Conservation (phyloP, 2,113 vertebrate genomes). For the Pseudopipra pipra region DNA sequence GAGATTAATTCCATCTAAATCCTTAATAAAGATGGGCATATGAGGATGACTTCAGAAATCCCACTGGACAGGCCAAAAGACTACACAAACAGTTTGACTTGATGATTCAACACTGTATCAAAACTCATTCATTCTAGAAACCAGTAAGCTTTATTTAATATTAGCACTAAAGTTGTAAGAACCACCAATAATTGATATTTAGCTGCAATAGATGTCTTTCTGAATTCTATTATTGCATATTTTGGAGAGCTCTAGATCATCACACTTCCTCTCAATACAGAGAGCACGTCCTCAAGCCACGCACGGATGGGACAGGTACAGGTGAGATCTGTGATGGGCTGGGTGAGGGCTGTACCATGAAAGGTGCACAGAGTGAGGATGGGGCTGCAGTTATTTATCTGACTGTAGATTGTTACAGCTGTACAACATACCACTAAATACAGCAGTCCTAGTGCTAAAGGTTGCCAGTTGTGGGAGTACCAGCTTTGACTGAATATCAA, state of each 20-base stretch:
- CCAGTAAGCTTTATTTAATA: neutral
- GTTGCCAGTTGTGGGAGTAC: neutral
- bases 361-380: neutral
- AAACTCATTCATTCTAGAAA: neutral
- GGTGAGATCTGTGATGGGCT: neutral
- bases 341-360: neutral
- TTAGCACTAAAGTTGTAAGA: neutral
- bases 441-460: neutral
- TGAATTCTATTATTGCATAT: neutral
- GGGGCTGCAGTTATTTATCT: neutral
- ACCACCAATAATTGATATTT: neutral
- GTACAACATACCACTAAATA: neutral
- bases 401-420: neutral
- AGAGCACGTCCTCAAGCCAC: fast-evolving
- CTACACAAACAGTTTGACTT: neutral
- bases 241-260: neutral
- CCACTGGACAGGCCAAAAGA: neutral
- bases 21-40: neutral
- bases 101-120: neutral
- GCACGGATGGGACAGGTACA: neutral
- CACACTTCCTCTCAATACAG: no score
- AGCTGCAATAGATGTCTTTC: neutral
- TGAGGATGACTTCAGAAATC: neutral
- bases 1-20: neutral
- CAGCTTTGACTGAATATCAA: neutral